Conservation (phyloP, 2,797 vertebrate genomes). For the Cichlasoma orientale region DNA sequence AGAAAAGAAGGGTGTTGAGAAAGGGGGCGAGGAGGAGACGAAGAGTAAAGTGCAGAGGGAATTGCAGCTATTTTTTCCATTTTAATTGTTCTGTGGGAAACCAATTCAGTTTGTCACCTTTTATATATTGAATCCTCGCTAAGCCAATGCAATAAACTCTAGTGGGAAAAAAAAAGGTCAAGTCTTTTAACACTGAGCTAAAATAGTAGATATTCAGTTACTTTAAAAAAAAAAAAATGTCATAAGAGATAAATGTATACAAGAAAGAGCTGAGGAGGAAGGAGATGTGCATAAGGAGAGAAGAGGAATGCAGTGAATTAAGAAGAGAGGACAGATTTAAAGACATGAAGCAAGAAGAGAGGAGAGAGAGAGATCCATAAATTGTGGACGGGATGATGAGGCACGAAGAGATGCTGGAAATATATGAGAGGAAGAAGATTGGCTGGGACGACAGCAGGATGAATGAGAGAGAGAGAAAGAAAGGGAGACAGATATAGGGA, state of each 20-base stretch:
- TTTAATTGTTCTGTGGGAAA: slow-evolving; percentile 27
- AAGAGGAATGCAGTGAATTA: slow-evolving; percentile 29
- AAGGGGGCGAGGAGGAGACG: background rate
- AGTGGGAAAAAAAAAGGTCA: background rate
- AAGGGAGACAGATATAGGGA: background rate
- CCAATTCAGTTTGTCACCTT: slow-evolving; percentile 39
- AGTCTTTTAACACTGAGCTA: background rate
- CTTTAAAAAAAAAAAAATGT: background rate
- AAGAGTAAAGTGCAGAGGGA: background rate
- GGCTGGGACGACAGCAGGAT: slow-evolving; percentile 34
- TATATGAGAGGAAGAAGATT: slow-evolving; percentile 51
- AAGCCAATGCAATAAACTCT: background rate
- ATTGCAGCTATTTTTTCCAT: slow-evolving; percentile 5
- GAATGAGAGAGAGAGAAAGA: slow-evolving; percentile 13
- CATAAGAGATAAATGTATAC: background rate
- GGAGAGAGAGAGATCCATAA: slow-evolving; percentile 51
- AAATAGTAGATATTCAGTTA: background rate
- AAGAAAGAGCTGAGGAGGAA: background rate
- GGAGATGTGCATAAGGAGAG: background rate
- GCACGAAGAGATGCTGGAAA: slow-evolving; percentile 45
- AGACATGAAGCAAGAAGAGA: slow-evolving; percentile 40
- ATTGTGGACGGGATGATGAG: slow-evolving; percentile 51
- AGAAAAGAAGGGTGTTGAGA: background rate
- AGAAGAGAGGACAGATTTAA: slow-evolving; percentile 56
- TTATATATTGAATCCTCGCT: slow-evolving; percentile 9